phyloP scores from a whole-genome alignment of 2,797 vertebrate genomes.

The Neomorphus geoffroyi region DNA sequence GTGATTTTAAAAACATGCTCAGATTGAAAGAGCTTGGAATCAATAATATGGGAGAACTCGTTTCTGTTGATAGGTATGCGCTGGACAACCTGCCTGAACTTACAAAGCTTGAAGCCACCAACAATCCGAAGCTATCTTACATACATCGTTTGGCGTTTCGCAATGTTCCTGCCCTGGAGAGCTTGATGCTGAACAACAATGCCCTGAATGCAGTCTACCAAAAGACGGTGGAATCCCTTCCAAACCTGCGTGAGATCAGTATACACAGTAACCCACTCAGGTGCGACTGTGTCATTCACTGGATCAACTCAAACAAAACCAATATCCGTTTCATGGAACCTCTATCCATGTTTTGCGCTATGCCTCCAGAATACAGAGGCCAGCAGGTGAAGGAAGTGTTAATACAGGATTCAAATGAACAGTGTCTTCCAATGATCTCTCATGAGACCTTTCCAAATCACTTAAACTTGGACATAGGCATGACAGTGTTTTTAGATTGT shows the following conservation, averaged over 20 bases:
- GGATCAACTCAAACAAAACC: slow-evolving; percentile 94
- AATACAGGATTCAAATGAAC: slow-evolving; percentile 83
- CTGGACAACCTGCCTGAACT: slow-evolving; percentile 96
- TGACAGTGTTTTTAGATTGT: slow-evolving; percentile 89
- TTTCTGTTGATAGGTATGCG: slow-evolving; percentile 90
- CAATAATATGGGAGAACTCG: slow-evolving; percentile 95
- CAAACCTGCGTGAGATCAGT: slow-evolving; percentile 94
- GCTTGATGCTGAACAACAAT: slow-evolving; percentile 97
- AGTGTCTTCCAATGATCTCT: slow-evolving; percentile 94
- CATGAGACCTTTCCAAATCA: slow-evolving; percentile 90
- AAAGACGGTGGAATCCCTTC: slow-evolving; percentile 89
- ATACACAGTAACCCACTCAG: slow-evolving; percentile 94
- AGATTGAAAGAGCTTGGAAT: slow-evolving; percentile 94
- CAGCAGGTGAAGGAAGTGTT: slow-evolving; percentile 89
- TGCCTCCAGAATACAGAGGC: slow-evolving; percentile 88
- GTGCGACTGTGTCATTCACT: slow-evolving; percentile 94
- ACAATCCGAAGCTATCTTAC: slow-evolving; percentile 94
- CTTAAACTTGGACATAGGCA: slow-evolving; percentile 88
- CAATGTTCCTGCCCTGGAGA: slow-evolving; percentile 92
- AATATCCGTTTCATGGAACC: slow-evolving; percentile 97
- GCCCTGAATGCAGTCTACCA: slow-evolving; percentile 92
- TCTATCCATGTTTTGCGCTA: slow-evolving; percentile 91
- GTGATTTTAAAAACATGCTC: slow-evolving; percentile 96
- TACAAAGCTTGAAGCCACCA: slow-evolving; percentile 96
- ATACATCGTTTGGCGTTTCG: slow-evolving; percentile 90